These are phyloP conservation scores for Cyaniris semiargus DNA, from an alignment of 2,888 invertebrate species.

Conservation along the genomic window DNA sequence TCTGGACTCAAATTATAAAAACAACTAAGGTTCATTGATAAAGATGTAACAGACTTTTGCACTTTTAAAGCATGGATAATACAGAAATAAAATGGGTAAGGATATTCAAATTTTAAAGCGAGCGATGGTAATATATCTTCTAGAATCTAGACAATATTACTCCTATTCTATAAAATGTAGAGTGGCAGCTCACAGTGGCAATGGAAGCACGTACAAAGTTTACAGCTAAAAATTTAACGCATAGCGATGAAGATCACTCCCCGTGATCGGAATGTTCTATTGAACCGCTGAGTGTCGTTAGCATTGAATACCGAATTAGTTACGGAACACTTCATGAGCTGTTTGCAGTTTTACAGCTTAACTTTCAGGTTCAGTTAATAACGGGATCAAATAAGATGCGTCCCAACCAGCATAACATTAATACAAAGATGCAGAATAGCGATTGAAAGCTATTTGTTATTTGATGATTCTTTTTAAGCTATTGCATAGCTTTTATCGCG, in stretches of 20 bases:
- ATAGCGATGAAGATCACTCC: slow-evolving; percentile 36
- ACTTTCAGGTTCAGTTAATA: too few species aligned
- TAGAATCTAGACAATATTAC: background rate
- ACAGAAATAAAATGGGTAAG: background rate
- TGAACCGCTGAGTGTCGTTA: slow-evolving; percentile 13
- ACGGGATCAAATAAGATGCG: too few species aligned
- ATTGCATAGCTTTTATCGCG: too few species aligned
- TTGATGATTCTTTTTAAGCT: too few species aligned
- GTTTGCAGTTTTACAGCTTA: background rate
- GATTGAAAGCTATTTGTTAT: too few species aligned
- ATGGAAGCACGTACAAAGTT: slow-evolving; percentile 55
- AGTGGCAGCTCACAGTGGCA: slow-evolving; percentile 24
- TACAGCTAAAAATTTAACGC: slow-evolving; percentile 50
- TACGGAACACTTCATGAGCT: background rate
- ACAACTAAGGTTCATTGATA: too few species aligned
- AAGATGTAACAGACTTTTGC: too few species aligned
- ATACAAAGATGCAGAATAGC: too few species aligned
- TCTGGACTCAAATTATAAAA: too few species aligned
- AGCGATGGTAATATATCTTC: background rate
- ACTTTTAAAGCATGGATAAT: background rate
- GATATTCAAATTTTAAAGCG: background rate
- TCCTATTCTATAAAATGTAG: background rate
- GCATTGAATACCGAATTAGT: slow-evolving; percentile 25
- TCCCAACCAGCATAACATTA: too few species aligned
- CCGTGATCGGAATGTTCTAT: slow-evolving; percentile 34